A percentile compares a stretch with the other conserved stretches of the same genome.
Conservation (phyloP, 2,888 invertebrate genomes). For the Alcis repandata region DNA sequence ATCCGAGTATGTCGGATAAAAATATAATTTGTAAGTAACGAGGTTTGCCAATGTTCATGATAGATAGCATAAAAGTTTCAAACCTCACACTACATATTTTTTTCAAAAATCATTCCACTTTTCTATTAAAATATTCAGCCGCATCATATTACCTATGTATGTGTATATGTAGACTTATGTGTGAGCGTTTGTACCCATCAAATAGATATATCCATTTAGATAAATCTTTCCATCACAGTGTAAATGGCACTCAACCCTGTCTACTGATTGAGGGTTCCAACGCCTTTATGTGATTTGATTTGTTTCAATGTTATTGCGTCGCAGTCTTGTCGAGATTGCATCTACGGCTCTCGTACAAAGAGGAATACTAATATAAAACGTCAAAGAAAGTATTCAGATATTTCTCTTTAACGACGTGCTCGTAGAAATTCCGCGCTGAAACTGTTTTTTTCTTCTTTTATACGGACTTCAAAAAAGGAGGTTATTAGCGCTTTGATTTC, state of each 20-base stretch:
- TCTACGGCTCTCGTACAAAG: constrained; percentile 31
- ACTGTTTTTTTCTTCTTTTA: too few species aligned
- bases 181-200: too few species aligned
- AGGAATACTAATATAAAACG: constrained; percentile 23
- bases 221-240: constrained; percentile 19
- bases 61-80: too few species aligned
- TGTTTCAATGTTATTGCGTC: constrained; percentile 49
- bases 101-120: too few species aligned
- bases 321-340: constrained; percentile 34
- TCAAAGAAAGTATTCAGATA: constrained; percentile 7
- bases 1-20: too few species aligned
- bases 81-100: too few species aligned
- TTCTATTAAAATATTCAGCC: too few species aligned
- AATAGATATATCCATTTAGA: not conserved
- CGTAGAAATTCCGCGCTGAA: not conserved
- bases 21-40: not conserved
- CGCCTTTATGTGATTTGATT: constrained; percentile 51
- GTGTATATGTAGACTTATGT: too few species aligned
- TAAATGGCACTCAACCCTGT: constrained; percentile 20
- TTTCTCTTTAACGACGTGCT: not conserved
- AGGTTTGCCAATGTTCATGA: not conserved
- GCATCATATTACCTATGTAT: too few species aligned
- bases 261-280: constrained; percentile 47
- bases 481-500: too few species aligned
- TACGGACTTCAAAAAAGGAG: too few species aligned